These are phyloP conservation scores for Australoheros scitulus DNA, from an alignment of 2,113 vertebrate species.

Conservation along the genomic window DNA sequence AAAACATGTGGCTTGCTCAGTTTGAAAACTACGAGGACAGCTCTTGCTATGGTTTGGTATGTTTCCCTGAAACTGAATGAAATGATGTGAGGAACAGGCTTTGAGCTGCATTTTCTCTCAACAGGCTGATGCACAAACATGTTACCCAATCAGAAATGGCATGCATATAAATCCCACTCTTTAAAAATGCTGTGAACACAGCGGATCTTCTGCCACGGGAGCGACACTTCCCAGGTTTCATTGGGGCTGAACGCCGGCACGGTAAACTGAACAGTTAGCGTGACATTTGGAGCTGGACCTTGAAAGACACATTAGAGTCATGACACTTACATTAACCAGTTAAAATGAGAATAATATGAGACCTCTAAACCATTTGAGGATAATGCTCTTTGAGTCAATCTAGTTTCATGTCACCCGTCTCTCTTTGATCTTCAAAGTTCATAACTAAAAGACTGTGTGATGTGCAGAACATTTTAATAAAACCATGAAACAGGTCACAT, in stretches of 20 bases:
- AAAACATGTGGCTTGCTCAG: neutral
- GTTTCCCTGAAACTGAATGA: neutral
- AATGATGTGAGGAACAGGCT: neutral
- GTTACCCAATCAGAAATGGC: neutral
- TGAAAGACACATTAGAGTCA: too few species aligned
- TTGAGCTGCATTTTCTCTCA: neutral
- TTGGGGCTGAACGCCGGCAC: neutral
- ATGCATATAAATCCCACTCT: neutral
- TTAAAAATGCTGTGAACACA: neutral
- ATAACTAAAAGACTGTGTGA: neutral
- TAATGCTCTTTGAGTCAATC: constrained; percentile 6
- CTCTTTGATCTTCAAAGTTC: constrained; percentile 7
- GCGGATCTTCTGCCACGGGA: neutral
- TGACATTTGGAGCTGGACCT: neutral
- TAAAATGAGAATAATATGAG: neutral
- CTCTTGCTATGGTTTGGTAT: neutral
- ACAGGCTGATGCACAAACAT: neutral
- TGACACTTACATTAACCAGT: neutral
- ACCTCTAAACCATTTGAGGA: neutral
- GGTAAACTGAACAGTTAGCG: neutral
- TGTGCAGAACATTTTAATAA: constrained; percentile 37
- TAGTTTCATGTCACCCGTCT: neutral
- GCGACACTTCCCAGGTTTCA: neutral
- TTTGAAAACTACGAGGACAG: neutral
- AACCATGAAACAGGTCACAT: constrained; percentile 24